Percentiles rank a stretch among this genome's conserved stretches.
Conservation (phyloP, 2,888 invertebrate genomes). For the Drosophila kanekoi region DNA sequence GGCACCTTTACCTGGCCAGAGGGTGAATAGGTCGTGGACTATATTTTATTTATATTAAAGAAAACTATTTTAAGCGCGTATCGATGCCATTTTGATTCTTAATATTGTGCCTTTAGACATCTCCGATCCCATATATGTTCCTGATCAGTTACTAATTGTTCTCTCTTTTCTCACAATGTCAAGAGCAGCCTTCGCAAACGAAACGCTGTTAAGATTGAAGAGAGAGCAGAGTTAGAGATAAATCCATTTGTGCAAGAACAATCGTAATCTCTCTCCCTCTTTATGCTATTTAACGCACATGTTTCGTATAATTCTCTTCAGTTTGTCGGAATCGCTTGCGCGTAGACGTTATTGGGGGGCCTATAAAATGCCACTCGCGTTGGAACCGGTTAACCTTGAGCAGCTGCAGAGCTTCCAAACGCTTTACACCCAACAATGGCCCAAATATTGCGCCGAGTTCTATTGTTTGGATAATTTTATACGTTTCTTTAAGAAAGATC, state of each 20-base stretch:
- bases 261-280: not conserved
- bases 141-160: too few species aligned
- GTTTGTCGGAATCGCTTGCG: not conserved
- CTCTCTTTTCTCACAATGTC: too few species aligned
- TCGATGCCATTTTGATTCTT: too few species aligned
- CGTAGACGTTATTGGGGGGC: not conserved
- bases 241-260: too few species aligned
- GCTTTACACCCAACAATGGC: conserved; percentile 55
- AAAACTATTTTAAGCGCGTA: too few species aligned
- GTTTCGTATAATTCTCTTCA: not conserved
- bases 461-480: conserved; percentile 72
- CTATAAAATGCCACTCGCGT: conserved; percentile 1
- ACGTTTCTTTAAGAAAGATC: conserved; percentile 43
- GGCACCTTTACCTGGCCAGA: conserved; percentile 46
- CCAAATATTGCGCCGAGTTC: conserved; percentile 70
- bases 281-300: too few species aligned
- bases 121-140: too few species aligned
- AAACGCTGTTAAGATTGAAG: too few species aligned
- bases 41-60: too few species aligned
- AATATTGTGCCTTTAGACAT: too few species aligned
- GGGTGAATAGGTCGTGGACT: conserved; percentile 29
- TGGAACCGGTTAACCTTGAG: conserved; percentile 32
- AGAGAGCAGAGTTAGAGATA: too few species aligned
- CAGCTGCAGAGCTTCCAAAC: conserved; percentile 28
- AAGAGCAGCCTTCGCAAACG: too few species aligned